A percentile compares a stretch with the other conserved stretches of the same genome.
Conservation (phyloP, 2,888 invertebrate genomes). For the Drosophila prostipennis region DNA sequence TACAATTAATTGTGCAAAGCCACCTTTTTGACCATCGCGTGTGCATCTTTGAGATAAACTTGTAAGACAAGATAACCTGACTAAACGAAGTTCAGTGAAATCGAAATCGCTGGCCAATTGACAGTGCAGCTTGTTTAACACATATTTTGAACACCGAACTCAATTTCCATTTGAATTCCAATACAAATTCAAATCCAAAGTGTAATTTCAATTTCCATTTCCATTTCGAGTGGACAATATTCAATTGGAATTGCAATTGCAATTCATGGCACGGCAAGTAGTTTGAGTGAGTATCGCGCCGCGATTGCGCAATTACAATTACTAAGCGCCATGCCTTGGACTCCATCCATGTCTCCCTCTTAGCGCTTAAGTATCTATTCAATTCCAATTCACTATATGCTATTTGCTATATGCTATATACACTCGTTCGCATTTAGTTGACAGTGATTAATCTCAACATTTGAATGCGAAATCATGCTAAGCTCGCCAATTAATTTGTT, state of each 20-base stretch:
- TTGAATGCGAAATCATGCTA: conserved; percentile 57
- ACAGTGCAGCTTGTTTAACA: conserved; percentile 57
- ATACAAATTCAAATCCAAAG: conserved; percentile 12
- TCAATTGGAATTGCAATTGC: conserved; percentile 53
- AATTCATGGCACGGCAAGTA: conserved; percentile 64
- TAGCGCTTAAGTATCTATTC: conserved; percentile 67
- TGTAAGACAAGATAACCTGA: conserved; percentile 16
- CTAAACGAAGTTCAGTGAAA: conserved; percentile 26
- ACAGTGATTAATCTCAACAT: conserved; percentile 76
- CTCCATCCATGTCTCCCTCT: conserved; percentile 33
- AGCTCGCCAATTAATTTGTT: conserved; percentile 52
- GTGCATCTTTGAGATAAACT: conserved; percentile 38
- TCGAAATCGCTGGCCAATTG: conserved; percentile 58
- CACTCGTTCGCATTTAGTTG: conserved; percentile 58
- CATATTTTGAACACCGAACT: conserved; percentile 31
- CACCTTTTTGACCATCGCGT: conserved; percentile 22
- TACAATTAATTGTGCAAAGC: not conserved
- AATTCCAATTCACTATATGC: conserved; percentile 23
- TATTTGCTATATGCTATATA: conserved; percentile 30
- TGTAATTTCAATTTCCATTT: conserved; percentile 37
- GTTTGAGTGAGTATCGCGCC: conserved; percentile 64
- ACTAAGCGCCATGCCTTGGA: conserved; percentile 66
- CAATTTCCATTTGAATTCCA: conserved; percentile 18
- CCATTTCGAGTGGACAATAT: conserved; percentile 35
- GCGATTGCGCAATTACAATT: conserved; percentile 68